Base-by-base conservation (phyloP, 1,140 invertebrate genomes). In the Apis laboriosa region DNA sequence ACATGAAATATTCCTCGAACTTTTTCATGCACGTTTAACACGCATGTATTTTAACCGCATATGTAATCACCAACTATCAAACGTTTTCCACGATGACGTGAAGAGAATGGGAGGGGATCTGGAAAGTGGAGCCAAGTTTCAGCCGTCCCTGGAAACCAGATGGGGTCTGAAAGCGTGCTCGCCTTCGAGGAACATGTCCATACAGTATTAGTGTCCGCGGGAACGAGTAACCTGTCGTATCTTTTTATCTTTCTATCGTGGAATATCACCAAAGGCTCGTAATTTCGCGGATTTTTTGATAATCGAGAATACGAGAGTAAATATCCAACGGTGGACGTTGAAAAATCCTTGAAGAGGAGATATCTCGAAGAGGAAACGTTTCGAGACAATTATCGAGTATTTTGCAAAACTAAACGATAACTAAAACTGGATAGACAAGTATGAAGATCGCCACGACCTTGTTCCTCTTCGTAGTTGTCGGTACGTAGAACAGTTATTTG, bases 361-460 rank as follows among this genome's bases (percentile, higher is more conserved):
- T 19, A 9, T 73, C 17, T 73, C 43, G 13, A 43, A 43, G 61
- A 43, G 56, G 12, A 17, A 53, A 34, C 34, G 55, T 56, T 7
- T 73, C n/a, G 24, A 58, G 43, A 51, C 34, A n/a, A 63, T 19
- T 19, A 1, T 82, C 51, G 34, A 83, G 73, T 67, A 64, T 43
- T 67, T 66, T 84, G 66, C 66, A 70, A 56, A 76, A 70, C 71
- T 77, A 19, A 61, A 67, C 72, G 75, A 73, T 55, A 71, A 71
- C 72, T 66, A 74, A 92, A 90, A 86, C 87, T 92, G 84, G 87
- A 92, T 84, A 79, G 73, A 80, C 86, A 43, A 90, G 63, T 70
- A 93, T 94, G 93, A 94, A 93, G 86, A 91, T 93, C 70, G 89
- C 88, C 60, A 90, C 90, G 49, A 93, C 90, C 51, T 86, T 92